These are phyloP conservation scores for Fragum fragum DNA, from an alignment of 2,888 invertebrate species.

Conservation along the genomic window DNA sequence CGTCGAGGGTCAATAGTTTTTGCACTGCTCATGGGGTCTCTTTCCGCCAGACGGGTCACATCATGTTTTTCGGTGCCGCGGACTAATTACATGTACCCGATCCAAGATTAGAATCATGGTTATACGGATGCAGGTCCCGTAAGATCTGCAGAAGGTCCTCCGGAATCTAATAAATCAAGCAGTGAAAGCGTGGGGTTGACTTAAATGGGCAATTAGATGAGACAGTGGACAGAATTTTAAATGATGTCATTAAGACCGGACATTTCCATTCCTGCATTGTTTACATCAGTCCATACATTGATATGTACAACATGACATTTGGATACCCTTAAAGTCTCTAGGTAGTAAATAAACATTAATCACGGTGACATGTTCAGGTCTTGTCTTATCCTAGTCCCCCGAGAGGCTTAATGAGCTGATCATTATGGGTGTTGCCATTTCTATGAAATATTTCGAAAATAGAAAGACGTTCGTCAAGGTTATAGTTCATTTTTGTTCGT, in stretches of 20 bases:
- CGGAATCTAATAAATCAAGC: constrained; percentile 20
- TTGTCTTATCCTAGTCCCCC: neutral
- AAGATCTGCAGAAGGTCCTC: neutral
- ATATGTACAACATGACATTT: neutral
- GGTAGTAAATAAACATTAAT: constrained; percentile 5
- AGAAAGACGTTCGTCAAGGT: too few species aligned
- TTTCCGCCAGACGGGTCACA: too few species aligned
- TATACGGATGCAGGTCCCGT: neutral
- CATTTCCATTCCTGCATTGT: constrained; percentile 22
- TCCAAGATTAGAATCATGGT: constrained; percentile 10
- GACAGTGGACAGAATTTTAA: constrained; percentile 25
- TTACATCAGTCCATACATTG: neutral
- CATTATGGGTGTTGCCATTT: neutral
- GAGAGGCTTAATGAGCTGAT: neutral
- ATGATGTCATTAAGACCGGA: constrained; percentile 38
- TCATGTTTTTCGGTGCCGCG: neutral
- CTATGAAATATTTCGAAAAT: too few species aligned
- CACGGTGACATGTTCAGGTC: neutral
- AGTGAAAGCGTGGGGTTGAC: constrained; percentile 51
- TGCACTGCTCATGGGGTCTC: too few species aligned
- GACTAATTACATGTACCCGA: neutral
- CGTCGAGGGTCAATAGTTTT: too few species aligned
- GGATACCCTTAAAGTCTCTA: constrained; percentile 6
- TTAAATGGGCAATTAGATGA: constrained; percentile 54
- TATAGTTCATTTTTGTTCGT: too few species aligned